Percentiles rank a stretch among this genome's conserved stretches.
Conservation (phyloP, 2,888 invertebrate genomes). For the Drosophila nr. fundita region DNA sequence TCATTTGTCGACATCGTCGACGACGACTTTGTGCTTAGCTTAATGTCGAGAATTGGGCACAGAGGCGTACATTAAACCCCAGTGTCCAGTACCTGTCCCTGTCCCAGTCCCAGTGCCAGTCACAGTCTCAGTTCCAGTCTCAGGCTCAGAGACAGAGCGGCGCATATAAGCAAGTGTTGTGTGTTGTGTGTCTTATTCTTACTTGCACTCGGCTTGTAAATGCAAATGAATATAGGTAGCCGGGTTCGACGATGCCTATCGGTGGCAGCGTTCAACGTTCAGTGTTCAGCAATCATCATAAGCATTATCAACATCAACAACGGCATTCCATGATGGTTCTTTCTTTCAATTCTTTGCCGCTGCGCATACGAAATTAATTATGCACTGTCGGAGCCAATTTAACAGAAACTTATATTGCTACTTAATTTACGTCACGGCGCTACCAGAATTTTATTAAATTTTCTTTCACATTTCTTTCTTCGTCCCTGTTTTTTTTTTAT, state of each 20-base stretch:
- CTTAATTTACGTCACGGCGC: slow-evolving; percentile 79
- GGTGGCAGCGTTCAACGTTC: slow-evolving; percentile 23
- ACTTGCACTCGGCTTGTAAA: slow-evolving; percentile 42
- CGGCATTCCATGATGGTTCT: slow-evolving; percentile 66
- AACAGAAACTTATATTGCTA: slow-evolving; percentile 76
- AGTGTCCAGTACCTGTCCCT: slow-evolving; percentile 12
- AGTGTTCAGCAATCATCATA: slow-evolving; percentile 61
- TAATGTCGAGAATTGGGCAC: slow-evolving; percentile 67
- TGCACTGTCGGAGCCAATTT: slow-evolving; percentile 75
- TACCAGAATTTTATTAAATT: slow-evolving; percentile 64
- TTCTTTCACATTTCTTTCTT: slow-evolving; percentile 28
- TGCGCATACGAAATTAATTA: slow-evolving; percentile 78
- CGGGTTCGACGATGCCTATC: slow-evolving; percentile 58
- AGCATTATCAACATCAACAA: slow-evolving; percentile 63
- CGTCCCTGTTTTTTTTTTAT: not conserved
- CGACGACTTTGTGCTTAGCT: slow-evolving; percentile 32
- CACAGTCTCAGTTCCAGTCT: slow-evolving; percentile 5
- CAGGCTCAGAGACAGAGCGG: slow-evolving; percentile 37
- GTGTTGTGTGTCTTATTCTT: slow-evolving; percentile 3
- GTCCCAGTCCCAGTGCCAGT: slow-evolving; percentile 16
- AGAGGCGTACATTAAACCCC: slow-evolving; percentile 64
- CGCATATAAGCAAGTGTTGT: slow-evolving; percentile 35
- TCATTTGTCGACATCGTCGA: slow-evolving; percentile 30
- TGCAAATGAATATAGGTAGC: slow-evolving; percentile 49
- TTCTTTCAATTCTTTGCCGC: slow-evolving; percentile 62